Evolutionary conservation across 2,113 vertebrate genomes (phyloP).

Genomic region (Motacilla alba): DNA sequence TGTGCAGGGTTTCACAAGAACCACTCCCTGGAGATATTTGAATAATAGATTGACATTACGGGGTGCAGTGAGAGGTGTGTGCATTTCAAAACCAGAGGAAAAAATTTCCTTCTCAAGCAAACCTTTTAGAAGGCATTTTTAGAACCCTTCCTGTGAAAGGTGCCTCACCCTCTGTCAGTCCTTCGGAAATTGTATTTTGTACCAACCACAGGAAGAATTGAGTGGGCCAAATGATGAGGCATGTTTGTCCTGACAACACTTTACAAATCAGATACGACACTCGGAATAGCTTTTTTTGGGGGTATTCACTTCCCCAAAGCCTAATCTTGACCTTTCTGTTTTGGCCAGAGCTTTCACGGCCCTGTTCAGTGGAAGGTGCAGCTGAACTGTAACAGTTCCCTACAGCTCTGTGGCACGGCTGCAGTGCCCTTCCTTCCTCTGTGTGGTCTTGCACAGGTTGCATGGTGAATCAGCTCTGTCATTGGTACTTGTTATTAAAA

Average conservation of each 20-base stretch:
- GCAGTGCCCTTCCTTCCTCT: neutral
- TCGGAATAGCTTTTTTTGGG: neutral
- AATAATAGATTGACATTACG: conserved; percentile 24
- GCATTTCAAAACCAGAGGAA: neutral
- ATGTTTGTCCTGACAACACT: neutral
- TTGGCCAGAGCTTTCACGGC: neutral
- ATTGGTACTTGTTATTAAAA: neutral
- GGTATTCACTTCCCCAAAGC: neutral
- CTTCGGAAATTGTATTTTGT: neutral
- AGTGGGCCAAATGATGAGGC: neutral
- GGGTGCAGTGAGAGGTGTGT: conserved; percentile 18
- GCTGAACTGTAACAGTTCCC: neutral
- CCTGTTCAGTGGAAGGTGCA: neutral
- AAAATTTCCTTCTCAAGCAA: neutral
- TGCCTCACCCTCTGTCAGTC: neutral
- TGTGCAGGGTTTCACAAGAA: conserved; percentile 1
- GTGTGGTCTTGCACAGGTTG: neutral
- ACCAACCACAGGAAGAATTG: neutral
- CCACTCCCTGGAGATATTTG: conserved; percentile 29
- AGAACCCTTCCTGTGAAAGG: neutral
- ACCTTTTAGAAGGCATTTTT: neutral
- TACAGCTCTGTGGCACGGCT: neutral
- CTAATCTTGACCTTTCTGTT: neutral
- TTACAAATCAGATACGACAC: neutral
- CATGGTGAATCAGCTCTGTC: neutral